Base-by-base conservation (phyloP, 2,113 vertebrate species). In the Ptyas mucosa region DNA sequence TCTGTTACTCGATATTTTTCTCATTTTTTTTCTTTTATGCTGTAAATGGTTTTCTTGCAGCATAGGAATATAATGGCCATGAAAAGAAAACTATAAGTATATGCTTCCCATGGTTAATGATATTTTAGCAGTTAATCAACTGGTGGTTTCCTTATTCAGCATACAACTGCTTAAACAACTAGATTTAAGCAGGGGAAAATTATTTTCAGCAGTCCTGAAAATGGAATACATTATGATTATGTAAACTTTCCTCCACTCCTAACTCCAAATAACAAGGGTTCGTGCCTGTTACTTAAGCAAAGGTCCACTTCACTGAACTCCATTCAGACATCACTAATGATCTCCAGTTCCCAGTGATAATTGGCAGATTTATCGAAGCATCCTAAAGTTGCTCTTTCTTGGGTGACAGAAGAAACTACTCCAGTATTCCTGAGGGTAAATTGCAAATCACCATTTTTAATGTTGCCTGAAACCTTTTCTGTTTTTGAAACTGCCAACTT, bases 371-470 rank as follows among this genome's bases (percentile, higher is more conserved):
- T 97, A 97, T 95, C 96, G 94, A 97, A 97, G 95, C 93, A 94
- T 94, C 90, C 91, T 89, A 94, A 96, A 95, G 61, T 94, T 90
- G 29, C 18, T 96, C 93, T 93, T 96, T 92, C 0, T 96, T 0
- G 87, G 96, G 69, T 9, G 86, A 92, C 89, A 43, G 94, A 57
- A 93, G 93, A 97, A 96, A 93, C 94, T 95, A 89, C 57, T 94
- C 95, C 85, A 91, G 90, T 88, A 81, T 96, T 93, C 88, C 95
- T 95, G 89, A 55, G 26, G 96, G 81, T 55, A 96, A 97, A 96
- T 12, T 95, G 93, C 94, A 96, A 87, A 96, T 97, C 96, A 97
- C 96, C 97, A 97, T 91, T 95, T 97, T 97, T 95, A 97, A 94
- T 95, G 94, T 95, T 97, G 96, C 95, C 92, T 97, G 92, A 95